These are phyloP conservation scores for Sialis lutaria DNA, from an alignment of 2,888 invertebrate genomes.

Conservation along the genomic window DNA sequence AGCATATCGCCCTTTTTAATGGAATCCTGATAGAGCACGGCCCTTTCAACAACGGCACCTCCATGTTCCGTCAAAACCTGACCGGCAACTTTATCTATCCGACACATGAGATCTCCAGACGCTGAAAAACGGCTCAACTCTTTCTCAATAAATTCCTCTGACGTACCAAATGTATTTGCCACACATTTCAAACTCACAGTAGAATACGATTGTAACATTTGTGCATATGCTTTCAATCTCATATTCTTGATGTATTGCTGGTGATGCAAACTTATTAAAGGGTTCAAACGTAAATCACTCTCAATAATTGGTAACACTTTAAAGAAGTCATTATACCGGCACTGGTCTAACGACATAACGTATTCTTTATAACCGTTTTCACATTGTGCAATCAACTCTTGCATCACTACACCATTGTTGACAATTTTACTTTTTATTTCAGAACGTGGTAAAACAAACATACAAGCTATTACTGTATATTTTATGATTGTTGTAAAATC, in stretches of 20 bases:
- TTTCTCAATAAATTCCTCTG: constrained; percentile 44
- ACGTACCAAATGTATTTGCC: constrained; percentile 52
- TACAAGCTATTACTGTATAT: constrained; percentile 24
- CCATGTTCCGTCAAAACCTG: constrained; percentile 43
- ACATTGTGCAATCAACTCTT: constrained; percentile 54
- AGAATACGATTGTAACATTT: constrained; percentile 50
- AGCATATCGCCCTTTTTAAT: constrained; percentile 56
- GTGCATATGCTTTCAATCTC: constrained; percentile 51
- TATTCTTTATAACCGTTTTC: constrained; percentile 40
- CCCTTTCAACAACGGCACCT: constrained; percentile 15
- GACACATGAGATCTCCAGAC: constrained; percentile 46
- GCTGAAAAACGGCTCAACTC: constrained; percentile 37
- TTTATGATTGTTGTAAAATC: constrained; percentile 37
- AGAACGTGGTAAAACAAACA: constrained; percentile 22
- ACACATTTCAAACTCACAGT: constrained; percentile 47
- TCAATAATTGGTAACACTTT: constrained; percentile 25
- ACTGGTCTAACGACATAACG: constrained; percentile 40
- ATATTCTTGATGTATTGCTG: constrained; percentile 52
- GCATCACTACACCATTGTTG: constrained; percentile 49
- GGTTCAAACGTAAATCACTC: constrained; percentile 36
- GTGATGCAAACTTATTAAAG: constrained; percentile 44
- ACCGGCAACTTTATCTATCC: constrained; percentile 49
- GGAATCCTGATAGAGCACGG: constrained; percentile 38
- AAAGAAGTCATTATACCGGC: constrained; percentile 52
- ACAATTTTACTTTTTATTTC: constrained; percentile 23